These are phyloP conservation scores for Meteorus sp. DNA, from an alignment of 1,140 invertebrate genomes.

Conservation along the genomic window DNA sequence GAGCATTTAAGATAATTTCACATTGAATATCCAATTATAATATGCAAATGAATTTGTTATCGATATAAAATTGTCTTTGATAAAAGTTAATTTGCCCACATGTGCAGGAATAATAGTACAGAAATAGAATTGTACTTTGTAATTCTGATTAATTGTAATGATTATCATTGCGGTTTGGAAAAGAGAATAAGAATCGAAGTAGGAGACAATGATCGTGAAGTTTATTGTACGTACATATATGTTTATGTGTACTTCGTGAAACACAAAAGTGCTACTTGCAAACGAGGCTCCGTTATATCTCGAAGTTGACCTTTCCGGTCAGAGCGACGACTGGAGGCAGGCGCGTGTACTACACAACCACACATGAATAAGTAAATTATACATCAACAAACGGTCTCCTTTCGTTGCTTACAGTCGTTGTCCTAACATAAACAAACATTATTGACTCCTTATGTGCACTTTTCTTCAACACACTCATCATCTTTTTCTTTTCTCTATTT, in stretches of 20 bases:
- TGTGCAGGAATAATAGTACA: too few species aligned
- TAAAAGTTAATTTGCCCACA: too few species aligned
- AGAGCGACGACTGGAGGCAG: constrained; percentile 7
- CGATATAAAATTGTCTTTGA: too few species aligned
- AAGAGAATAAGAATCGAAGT: too few species aligned
- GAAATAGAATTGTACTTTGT: too few species aligned
- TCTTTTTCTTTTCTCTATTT: not conserved
- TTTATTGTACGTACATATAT: too few species aligned
- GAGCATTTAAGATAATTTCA: too few species aligned
- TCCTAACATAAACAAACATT: not conserved
- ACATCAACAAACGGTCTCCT: constrained; percentile 15
- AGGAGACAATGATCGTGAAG: constrained; percentile 12
- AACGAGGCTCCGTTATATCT: constrained; percentile 11
- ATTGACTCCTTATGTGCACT: not conserved
- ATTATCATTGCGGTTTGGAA: too few species aligned
- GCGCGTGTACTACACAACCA: not conserved
- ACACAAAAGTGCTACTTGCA: constrained; percentile 20
- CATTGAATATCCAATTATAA: too few species aligned
- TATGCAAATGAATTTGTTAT: too few species aligned
- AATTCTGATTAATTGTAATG: too few species aligned
- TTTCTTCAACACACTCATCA: not conserved
- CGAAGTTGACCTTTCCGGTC: constrained; percentile 26
- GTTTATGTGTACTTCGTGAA: not conserved
- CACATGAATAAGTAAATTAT: not conserved
- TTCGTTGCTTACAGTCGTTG: constrained; percentile 7